Conservation (phyloP, 2,888 invertebrate genomes). For the Eugnorisma glareosa region DNA sequence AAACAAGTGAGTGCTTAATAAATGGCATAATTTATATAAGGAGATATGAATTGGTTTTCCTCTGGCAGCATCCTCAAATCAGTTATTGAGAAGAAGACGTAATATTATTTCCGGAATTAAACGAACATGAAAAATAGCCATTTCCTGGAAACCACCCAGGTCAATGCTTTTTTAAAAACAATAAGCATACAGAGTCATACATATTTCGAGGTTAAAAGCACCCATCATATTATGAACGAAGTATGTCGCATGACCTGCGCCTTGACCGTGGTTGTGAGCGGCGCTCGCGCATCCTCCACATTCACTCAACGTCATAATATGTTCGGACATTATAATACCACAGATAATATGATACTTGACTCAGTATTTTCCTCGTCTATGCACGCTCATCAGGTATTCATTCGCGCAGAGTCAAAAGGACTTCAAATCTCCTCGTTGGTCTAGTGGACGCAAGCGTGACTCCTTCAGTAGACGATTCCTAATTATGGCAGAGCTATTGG, state of each 20-base stretch:
- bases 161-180: conserved; percentile 1
- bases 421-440: neutral
- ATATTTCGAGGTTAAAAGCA: conserved; percentile 59
- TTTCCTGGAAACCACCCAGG: conserved; percentile 4
- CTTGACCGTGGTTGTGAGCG: conserved; percentile 66
- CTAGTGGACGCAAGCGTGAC: neutral
- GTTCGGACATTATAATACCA: neutral
- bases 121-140: neutral
- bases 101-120: neutral
- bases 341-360: neutral
- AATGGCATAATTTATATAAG: neutral
- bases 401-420: neutral
- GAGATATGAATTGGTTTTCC: conserved; percentile 8
- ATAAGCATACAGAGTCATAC: conserved; percentile 46
- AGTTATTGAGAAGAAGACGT: too few species aligned
- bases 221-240: conserved; percentile 63
- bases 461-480: neutral
- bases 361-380: neutral
- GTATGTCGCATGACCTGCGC: conserved; percentile 54
- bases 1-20: neutral
- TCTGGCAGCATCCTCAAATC: neutral
- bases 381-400: neutral
- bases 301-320: conserved; percentile 35
- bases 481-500: neutral
- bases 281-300: conserved; percentile 62